phyloP scores from a whole-genome alignment of 2,797 vertebrate genomes.

The Paguma larvata region DNA sequence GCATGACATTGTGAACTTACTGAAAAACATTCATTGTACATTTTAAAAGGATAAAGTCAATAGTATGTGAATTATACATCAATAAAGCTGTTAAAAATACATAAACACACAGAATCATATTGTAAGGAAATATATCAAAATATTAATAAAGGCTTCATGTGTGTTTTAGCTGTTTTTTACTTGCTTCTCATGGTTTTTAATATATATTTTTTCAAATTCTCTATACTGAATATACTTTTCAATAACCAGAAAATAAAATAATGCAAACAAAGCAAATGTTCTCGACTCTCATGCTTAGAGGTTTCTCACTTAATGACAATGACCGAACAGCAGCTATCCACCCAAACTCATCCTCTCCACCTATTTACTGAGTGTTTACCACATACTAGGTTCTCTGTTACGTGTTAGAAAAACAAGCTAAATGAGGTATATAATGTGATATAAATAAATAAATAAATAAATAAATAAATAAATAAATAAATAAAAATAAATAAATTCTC shows the following conservation, averaged over 20 bases:
- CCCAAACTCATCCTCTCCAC: neutral
- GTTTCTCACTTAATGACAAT: neutral
- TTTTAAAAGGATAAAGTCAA: neutral
- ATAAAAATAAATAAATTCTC: neutral
- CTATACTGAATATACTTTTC: neutral
- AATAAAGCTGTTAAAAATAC: neutral
- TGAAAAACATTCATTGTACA: neutral
- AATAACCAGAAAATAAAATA: neutral
- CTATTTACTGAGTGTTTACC: neutral
- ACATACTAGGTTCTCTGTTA: neutral
- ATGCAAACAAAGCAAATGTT: neutral
- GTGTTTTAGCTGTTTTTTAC: slow-evolving; percentile 2
- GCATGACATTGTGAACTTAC: neutral
- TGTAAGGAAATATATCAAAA: neutral
- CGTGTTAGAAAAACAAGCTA: neutral
- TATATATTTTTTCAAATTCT: neutral
- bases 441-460: too few relatives aligned
- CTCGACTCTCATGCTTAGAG: neutral
- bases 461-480: too few relatives aligned
- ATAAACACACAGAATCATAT: neutral
- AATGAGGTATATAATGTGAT: neutral
- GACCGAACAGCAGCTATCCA: neutral
- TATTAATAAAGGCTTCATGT: neutral
- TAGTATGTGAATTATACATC: neutral
- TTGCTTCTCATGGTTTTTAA: neutral